A percentile compares a stretch with the other conserved stretches of the same genome.
Evolutionary conservation across 2,888 invertebrate genomes (phyloP).

Genomic region (Eupithecia insigniata): DNA sequence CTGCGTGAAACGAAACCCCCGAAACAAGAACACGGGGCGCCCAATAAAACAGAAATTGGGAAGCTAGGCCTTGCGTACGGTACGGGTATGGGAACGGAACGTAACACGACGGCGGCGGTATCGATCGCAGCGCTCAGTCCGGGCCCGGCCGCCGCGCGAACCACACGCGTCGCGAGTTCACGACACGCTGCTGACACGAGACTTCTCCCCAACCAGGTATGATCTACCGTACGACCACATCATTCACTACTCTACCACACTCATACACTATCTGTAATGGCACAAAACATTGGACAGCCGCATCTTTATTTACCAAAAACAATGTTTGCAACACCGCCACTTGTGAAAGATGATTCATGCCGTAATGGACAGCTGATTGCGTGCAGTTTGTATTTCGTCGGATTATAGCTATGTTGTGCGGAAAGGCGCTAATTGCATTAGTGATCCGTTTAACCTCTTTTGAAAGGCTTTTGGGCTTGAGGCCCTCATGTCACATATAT

Average conservation of each 20-base stretch:
- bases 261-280: neutral
- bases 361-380: conserved; percentile 42
- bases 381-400: conserved; percentile 39
- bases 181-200: conserved; percentile 25
- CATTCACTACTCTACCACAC: neutral
- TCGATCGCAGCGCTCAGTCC: conserved; percentile 80
- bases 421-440: conserved; percentile 41
- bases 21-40: conserved; percentile 18
- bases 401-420: conserved; percentile 34
- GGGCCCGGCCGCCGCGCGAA: conserved; percentile 73
- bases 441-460: conserved; percentile 30
- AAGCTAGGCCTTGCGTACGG: conserved; percentile 30
- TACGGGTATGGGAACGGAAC: conserved; percentile 65
- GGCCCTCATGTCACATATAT: neutral
- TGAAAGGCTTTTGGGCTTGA: conserved; percentile 21
- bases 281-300: neutral
- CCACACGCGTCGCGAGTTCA: conserved; percentile 56
- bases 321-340: conserved; percentile 39
- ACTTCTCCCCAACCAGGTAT: conserved; percentile 37
- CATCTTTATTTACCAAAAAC: conserved; percentile 32
- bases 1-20: conserved; percentile 29
- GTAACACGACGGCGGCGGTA: conserved; percentile 72
- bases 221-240: neutral
- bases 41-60: conserved; percentile 31
- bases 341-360: conserved; percentile 40